phyloP scores from a whole-genome alignment of 2,888 invertebrate genomes.

The Actias luna region DNA sequence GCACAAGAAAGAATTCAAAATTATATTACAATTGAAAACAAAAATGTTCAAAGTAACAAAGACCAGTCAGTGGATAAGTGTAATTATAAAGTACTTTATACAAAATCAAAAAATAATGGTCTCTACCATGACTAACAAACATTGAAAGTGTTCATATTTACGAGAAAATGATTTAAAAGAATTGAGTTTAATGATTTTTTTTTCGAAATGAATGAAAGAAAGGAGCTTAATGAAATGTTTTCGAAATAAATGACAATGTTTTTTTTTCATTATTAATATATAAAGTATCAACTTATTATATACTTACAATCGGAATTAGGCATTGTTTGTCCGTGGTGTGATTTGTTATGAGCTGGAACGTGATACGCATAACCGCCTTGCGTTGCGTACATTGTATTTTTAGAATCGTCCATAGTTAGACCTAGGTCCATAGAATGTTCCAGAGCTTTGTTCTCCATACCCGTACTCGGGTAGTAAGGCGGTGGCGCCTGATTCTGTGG shows the following conservation, averaged over 20 bases:
- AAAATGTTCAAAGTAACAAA: conserved; percentile 32
- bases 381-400: conserved; percentile 90
- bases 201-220: too few species aligned
- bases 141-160: too few species aligned
- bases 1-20: conserved; percentile 41
- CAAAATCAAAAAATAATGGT: background rate
- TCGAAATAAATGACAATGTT: background rate
- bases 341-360: conserved; percentile 85
- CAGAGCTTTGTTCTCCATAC: conserved; percentile 95
- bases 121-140: too few species aligned
- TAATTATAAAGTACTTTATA: background rate
- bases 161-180: too few species aligned
- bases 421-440: conserved; percentile 94
- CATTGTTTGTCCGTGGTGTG: conserved; percentile 84
- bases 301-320: conserved; percentile 91
- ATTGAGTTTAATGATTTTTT: too few species aligned
- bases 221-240: too few species aligned
- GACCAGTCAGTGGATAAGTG: conserved; percentile 11
- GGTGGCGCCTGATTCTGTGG: conserved; percentile 94
- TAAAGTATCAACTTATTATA: background rate
- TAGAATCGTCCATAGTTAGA: conserved; percentile 91
- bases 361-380: conserved; percentile 94
- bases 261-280: too few species aligned
- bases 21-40: conserved; percentile 33
- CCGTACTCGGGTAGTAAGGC: conserved; percentile 92